Conservation (phyloP, 2,888 invertebrate genomes). For the Neoaliturus tenellus region DNA sequence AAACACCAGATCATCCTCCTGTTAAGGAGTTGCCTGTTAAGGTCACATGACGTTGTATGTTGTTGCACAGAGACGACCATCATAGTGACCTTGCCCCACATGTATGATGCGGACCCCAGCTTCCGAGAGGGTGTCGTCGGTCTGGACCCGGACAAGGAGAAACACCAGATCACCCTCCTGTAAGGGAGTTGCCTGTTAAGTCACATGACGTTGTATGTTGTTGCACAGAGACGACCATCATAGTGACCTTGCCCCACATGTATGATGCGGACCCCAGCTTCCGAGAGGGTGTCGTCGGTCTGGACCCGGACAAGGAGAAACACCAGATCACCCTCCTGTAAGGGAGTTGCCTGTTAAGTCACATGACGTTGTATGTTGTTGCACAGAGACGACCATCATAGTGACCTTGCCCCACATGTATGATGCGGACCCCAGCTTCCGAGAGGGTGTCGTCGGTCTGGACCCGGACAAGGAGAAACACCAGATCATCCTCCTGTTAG, state of each 20-base stretch:
- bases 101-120: slow-evolving; percentile 77
- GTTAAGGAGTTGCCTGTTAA: too few relatives aligned
- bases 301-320: slow-evolving; percentile 80
- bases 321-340: slow-evolving; percentile 84
- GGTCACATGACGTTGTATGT: too few relatives aligned
- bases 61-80: slow-evolving; percentile 79
- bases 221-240: slow-evolving; percentile 79
- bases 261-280: slow-evolving; percentile 77
- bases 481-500: slow-evolving; percentile 85
- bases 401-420: slow-evolving; percentile 89
- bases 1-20: slow-evolving; percentile 84
- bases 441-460: slow-evolving; percentile 77
- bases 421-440: slow-evolving; percentile 75
- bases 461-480: slow-evolving; percentile 82
- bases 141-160: slow-evolving; percentile 79
- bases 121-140: slow-evolving; percentile 76
- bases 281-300: slow-evolving; percentile 75
- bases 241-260: slow-evolving; percentile 88
- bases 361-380: slow-evolving; percentile 41
- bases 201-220: too few relatives aligned
- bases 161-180: slow-evolving; percentile 84
- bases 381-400: slow-evolving; percentile 80
- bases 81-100: slow-evolving; percentile 87
- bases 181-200: too few relatives aligned
- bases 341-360: too few relatives aligned